Conservation (phyloP, 1,140 invertebrate species). For the Parapsyche elsis region DNA sequence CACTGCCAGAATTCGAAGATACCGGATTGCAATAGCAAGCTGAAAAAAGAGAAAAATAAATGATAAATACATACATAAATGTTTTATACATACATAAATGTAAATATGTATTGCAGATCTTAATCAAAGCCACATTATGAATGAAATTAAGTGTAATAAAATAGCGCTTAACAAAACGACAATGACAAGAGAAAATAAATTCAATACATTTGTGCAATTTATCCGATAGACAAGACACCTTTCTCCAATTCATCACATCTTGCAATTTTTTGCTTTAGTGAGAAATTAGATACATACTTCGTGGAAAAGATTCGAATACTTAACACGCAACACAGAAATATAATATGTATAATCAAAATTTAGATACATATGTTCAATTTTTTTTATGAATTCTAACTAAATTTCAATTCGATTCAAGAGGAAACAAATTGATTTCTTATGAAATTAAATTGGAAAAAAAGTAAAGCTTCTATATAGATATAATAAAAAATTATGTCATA, state of each 20-base stretch:
- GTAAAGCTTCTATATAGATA: no score
- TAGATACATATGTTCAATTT: not conserved
- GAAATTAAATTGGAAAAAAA: no score
- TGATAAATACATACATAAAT: no score
- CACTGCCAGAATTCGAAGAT: slow-evolving; percentile 14
- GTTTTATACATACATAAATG: no score
- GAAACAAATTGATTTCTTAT: no score
- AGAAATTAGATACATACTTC: not conserved
- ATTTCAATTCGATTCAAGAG: no score
- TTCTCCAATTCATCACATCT: not conserved
- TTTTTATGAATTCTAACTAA: no score
- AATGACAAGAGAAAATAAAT: not conserved
- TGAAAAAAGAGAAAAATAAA: slow-evolving; percentile 43
- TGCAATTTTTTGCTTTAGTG: not conserved
- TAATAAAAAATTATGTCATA: no score
- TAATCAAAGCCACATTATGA: no score
- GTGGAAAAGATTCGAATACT: not conserved
- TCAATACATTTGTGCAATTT: not conserved
- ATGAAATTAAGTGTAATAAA: not conserved
- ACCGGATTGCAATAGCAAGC: slow-evolving; percentile 47
- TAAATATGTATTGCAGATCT: no score
- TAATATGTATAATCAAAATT: not conserved
- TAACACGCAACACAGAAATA: not conserved
- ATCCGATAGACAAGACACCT: not conserved
- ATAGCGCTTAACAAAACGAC: not conserved